These are phyloP conservation scores for Chaetodon auriga DNA, from an alignment of 2,113 vertebrate species.

Conservation along the genomic window DNA sequence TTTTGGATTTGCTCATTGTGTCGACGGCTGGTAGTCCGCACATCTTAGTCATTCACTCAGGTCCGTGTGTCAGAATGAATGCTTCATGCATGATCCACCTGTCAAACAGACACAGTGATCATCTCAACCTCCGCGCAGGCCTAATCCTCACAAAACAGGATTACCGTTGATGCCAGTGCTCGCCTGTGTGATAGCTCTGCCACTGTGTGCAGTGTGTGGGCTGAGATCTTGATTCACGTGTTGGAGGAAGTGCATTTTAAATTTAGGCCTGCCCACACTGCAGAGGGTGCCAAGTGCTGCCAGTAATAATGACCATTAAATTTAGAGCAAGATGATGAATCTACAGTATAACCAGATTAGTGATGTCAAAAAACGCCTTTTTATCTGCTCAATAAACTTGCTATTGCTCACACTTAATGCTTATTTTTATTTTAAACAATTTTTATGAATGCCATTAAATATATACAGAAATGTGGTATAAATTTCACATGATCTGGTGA, in stretches of 20 bases:
- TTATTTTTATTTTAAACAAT: background rate
- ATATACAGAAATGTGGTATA: background rate
- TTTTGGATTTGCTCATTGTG: constrained; percentile 49
- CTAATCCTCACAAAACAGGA: constrained; percentile 70
- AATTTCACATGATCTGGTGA: background rate
- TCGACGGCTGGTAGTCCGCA: constrained; percentile 24
- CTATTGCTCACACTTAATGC: background rate
- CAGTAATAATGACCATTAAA: constrained; percentile 9
- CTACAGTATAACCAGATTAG: constrained; percentile 23
- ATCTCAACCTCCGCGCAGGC: constrained; percentile 57
- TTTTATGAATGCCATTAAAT: constrained; percentile 6
- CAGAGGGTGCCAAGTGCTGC: background rate
- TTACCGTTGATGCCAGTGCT: constrained; percentile 48
- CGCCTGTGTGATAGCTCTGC: constrained; percentile 64
- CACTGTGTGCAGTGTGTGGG: constrained; percentile 47
- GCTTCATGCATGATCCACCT: constrained; percentile 66
- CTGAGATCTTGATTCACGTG: constrained; percentile 60
- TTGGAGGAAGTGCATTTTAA: constrained; percentile 53
- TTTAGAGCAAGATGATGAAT: background rate
- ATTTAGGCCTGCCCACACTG: constrained; percentile 35
- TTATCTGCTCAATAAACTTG: constrained; percentile 24
- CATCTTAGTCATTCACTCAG: constrained; percentile 39
- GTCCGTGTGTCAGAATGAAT: constrained; percentile 65
- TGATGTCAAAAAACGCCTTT: constrained; percentile 14
- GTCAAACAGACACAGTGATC: constrained; percentile 69